Conservation (phyloP, 2,113 vertebrate genomes). For the Spea multiplicata region DNA sequence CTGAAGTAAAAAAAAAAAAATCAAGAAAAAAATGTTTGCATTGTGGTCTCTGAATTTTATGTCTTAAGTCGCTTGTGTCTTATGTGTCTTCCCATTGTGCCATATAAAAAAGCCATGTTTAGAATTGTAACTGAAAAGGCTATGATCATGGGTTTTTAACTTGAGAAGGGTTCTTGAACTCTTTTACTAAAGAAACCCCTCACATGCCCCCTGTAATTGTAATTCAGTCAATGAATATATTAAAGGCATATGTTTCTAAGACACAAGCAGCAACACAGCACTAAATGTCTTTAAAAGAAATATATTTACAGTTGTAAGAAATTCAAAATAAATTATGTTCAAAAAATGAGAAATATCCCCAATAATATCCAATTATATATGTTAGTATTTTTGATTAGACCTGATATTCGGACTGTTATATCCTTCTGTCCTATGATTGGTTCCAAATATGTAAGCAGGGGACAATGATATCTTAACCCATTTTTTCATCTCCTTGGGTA, state of each 20-base stretch:
- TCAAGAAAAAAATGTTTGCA: constrained; percentile 70
- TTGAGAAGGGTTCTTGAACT: constrained; percentile 64
- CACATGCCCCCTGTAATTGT: not conserved
- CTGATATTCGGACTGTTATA: not conserved
- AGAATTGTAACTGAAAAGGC: constrained; percentile 77
- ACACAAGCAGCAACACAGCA: not conserved
- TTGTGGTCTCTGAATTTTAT: constrained; percentile 81
- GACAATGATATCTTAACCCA: too few species aligned
- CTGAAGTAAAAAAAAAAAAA: constrained; percentile 81
- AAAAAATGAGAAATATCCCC: too few species aligned
- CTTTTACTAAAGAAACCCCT: constrained; percentile 54
- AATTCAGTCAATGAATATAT: not conserved
- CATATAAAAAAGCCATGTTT: constrained; percentile 80
- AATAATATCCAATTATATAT: too few species aligned
- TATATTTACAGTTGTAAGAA: too few species aligned
- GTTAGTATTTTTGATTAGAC: too few species aligned
- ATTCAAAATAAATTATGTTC: too few species aligned
- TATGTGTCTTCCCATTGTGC: constrained; percentile 75
- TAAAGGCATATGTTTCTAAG: not conserved
- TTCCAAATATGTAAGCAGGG: not conserved
- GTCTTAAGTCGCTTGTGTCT: constrained; percentile 70
- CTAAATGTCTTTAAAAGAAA: too few species aligned
- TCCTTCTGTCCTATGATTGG: constrained; percentile 39
- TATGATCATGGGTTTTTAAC: constrained; percentile 78
- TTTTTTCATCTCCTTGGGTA: too few species aligned